Evolutionary conservation across 2,888 invertebrate species (phyloP).

Genomic region (Caenorhabditis sp.): DNA sequence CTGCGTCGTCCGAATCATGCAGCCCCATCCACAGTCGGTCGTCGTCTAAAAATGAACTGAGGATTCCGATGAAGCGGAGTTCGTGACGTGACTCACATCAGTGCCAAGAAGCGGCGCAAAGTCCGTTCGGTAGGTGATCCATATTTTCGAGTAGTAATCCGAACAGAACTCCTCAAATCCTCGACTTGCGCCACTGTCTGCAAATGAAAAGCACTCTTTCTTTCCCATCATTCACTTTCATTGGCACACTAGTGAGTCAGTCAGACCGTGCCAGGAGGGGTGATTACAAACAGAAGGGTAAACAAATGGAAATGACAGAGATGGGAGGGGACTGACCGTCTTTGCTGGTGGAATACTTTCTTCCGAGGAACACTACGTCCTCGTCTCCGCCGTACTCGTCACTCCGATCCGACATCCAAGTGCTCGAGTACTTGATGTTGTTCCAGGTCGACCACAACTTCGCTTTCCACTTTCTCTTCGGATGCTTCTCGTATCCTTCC

Average conservation of each 20-base stretch:
- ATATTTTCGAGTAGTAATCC: slow-evolving; percentile 72
- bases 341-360: slow-evolving; percentile 41
- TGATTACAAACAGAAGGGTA: neutral
- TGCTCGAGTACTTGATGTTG: slow-evolving; percentile 65
- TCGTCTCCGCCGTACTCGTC: slow-evolving; percentile 59
- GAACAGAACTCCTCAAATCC: slow-evolving; percentile 63
- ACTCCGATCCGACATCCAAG: slow-evolving; percentile 61
- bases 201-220: neutral
- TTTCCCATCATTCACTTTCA: neutral
- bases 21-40: slow-evolving; percentile 95
- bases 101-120: slow-evolving; percentile 57
- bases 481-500: slow-evolving; percentile 4
- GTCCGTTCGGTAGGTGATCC: slow-evolving; percentile 88
- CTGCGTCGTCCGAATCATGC: slow-evolving; percentile 90
- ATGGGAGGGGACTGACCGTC: slow-evolving; percentile 21
- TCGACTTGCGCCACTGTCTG: slow-evolving; percentile 8
- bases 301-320: slow-evolving; percentile 1
- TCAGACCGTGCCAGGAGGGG: neutral
- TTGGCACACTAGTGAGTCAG: neutral
- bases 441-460: slow-evolving; percentile 65
- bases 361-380: slow-evolving; percentile 57
- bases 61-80: neutral
- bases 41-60: no score
- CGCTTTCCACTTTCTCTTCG: slow-evolving; percentile 55
- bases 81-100: slow-evolving; percentile 20